A percentile compares a stretch with the other conserved stretches of the same genome.
phyloP scores from a whole-genome alignment of 2,888 invertebrate species.

The Drosophila borborema region DNA sequence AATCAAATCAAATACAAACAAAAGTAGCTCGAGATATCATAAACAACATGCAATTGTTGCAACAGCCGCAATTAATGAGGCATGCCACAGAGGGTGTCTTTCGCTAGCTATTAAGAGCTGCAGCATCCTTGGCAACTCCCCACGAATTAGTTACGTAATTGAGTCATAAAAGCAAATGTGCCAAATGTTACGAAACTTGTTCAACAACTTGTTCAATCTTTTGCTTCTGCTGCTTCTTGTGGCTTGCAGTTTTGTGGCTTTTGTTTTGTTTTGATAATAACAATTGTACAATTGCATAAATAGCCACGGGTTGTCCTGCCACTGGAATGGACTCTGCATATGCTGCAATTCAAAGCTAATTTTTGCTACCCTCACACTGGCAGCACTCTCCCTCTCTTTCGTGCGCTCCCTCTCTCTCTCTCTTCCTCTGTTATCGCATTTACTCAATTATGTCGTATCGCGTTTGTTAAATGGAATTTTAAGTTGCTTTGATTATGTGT shows the following conservation, averaged over 20 bases:
- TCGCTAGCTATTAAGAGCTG: constrained; percentile 29
- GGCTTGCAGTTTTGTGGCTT: neutral
- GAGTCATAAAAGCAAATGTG: constrained; percentile 85
- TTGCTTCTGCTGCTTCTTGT: neutral
- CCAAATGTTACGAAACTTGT: constrained; percentile 78
- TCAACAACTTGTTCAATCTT: constrained; percentile 24
- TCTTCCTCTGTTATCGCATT: constrained; percentile 19
- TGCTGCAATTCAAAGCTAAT: constrained; percentile 58
- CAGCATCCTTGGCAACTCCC: constrained; percentile 48
- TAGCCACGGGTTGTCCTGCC: constrained; percentile 62
- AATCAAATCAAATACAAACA: constrained; percentile 10
- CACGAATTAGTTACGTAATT: constrained; percentile 83
- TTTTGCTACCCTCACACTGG: neutral
- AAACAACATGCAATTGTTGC: constrained; percentile 55
- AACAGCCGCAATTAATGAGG: constrained; percentile 65
- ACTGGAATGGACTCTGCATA: constrained; percentile 63
- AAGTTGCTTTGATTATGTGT: constrained; percentile 74
- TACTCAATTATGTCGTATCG: constrained; percentile 78
- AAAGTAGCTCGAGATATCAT: constrained; percentile 42
- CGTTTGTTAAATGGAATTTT: constrained; percentile 74
- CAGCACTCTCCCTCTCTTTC: too few species aligned
- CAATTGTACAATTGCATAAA: constrained; percentile 79
- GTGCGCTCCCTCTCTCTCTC: neutral
- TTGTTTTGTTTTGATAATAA: constrained; percentile 42
- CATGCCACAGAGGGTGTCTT: constrained; percentile 39